These are phyloP conservation scores for Pedionomus torquatus DNA, from an alignment of 2,113 vertebrate species.

Conservation along the genomic window DNA sequence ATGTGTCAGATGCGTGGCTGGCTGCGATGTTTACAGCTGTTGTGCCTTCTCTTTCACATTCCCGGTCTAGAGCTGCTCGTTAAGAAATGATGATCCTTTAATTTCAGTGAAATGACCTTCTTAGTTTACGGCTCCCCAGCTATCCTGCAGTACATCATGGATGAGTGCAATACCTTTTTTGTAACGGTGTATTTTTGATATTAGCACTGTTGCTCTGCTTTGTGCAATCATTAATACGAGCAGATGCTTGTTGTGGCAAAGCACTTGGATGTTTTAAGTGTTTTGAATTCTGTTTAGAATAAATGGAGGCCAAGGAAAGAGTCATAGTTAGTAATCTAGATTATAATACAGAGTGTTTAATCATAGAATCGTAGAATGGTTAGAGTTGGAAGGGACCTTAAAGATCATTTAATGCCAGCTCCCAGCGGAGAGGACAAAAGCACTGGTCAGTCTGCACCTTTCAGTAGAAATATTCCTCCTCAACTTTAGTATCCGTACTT, in stretches of 20 bases:
- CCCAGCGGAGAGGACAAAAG: too few species aligned
- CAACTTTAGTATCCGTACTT: too few species aligned
- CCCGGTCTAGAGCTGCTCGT: constrained; percentile 30
- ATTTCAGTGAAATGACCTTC: constrained; percentile 60
- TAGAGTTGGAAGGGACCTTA: too few species aligned
- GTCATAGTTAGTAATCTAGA: neutral
- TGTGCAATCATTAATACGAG: neutral
- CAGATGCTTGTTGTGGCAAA: neutral
- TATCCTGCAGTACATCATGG: neutral
- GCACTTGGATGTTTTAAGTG: neutral
- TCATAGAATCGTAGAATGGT: neutral
- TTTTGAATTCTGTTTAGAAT: neutral
- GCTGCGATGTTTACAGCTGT: constrained; percentile 74
- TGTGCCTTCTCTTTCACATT: constrained; percentile 58
- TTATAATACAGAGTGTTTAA: neutral
- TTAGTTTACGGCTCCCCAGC: neutral
- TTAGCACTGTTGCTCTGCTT: neutral
- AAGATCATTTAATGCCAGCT: too few species aligned
- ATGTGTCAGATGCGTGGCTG: constrained; percentile 50
- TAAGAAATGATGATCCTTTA: constrained; percentile 13
- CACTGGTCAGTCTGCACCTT: too few species aligned
- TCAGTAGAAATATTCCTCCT: too few species aligned
- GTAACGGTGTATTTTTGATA: neutral
- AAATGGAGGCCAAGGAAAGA: neutral
- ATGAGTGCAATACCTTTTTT: neutral